phyloP scores from a whole-genome alignment of 2,113 vertebrate species.

The Solea solea region DNA sequence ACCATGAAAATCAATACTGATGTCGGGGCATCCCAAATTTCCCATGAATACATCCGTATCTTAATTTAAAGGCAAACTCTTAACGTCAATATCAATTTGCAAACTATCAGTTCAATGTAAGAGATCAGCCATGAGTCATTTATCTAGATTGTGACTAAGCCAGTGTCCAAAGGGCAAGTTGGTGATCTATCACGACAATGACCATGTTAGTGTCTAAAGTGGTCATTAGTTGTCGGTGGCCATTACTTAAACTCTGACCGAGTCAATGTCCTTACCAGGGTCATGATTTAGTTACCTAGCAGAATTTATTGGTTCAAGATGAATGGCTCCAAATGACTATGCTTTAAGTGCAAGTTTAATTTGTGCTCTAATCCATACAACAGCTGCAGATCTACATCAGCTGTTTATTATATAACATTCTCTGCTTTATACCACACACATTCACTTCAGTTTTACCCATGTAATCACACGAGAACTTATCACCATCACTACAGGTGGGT shows the following conservation, averaged over 20 bases:
- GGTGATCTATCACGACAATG: conserved; percentile 58
- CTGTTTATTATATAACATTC: not conserved
- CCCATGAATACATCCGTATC: not conserved
- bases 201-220: conserved; percentile 54
- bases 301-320: conserved; percentile 43
- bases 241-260: conserved; percentile 59
- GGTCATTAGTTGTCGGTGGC: conserved; percentile 55
- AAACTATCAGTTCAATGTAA: conserved; percentile 28
- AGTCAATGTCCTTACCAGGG: conserved; percentile 38
- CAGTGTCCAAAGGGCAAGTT: conserved; percentile 27
- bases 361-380: not conserved
- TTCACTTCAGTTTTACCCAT: too few relatives aligned
- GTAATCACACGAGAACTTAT: too few relatives aligned
- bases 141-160: conserved; percentile 38
- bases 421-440: too few relatives aligned
- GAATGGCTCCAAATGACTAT: conserved; percentile 20
- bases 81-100: conserved; percentile 34
- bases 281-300: conserved; percentile 54
- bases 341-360: conserved; percentile 10
- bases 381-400: not conserved
- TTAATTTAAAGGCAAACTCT: conserved; percentile 28
- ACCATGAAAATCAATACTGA: conserved; percentile 5
- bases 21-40: conserved; percentile 7
- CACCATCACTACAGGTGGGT: too few relatives aligned
- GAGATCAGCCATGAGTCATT: conserved; percentile 43